Evolutionary conservation across 2,888 invertebrate genomes (phyloP), one percentile per base, ranked within the genome.

Genomic region (Hemithea aestivaria): DNA sequence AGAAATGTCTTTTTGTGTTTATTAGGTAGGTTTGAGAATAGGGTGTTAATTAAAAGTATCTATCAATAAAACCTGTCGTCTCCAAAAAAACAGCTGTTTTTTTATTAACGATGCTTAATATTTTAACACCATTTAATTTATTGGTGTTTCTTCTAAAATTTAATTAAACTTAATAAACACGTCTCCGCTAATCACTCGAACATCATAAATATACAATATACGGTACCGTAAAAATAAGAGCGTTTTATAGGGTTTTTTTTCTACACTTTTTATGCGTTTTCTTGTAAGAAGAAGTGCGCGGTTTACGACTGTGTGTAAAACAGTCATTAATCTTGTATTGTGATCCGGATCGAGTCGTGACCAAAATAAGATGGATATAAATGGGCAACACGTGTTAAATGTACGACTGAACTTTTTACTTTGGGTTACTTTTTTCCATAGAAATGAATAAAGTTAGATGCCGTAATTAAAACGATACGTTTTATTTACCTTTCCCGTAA

Each of bases 311-410:
- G 51, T 66, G 66, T 72, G 73, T 74, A 69, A 71, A 72, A 60
- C 54, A 55, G 49, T 59, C 70, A 72, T 73, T 73, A 73, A 69
- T 71, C 64, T 70, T 71, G 69, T 65, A 73, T 68, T 68, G 70
- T 70, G 49, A 51, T 58, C 53, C 51, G 45, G 51, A 57, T 54
- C 43, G 35, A 40, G 48, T 53, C 45, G 40, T 40, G 48, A 58
- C 64, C 52, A 50, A 63, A 66, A 67, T 66, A 62, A 59, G 57
- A 58, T 42, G 54, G 46, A 46, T 46, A 45, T 47, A 51, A 50
- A 56, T 43, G 39, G 48, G 46, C 31, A 48, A 48, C 56, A 56
- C 51, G 55, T 58, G 60, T 53, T 37, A 30, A 30, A 28, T 32
- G 21, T 31, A 36, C 27, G 24, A 30, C 36, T 27, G 12, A 23